Evolutionary conservation across 2,113 vertebrate genomes (phyloP), one percentile per base, ranked within the genome.

Genomic region (Mirounga angustirostris): DNA sequence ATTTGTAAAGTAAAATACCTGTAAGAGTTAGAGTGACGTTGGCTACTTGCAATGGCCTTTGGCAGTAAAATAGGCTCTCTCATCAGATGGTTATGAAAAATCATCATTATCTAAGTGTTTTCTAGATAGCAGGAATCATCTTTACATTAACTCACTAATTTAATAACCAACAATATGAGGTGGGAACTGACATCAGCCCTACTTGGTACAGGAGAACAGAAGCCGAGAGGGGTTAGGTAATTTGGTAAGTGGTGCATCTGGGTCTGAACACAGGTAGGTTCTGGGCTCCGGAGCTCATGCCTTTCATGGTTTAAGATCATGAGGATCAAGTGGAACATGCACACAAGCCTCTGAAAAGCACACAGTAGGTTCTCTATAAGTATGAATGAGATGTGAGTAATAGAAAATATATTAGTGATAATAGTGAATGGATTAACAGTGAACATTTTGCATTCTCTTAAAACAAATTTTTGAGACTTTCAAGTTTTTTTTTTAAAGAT

Each of bases 381-480:
- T 21, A 9, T 89, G 58, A 65, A 5, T 16, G 69, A 93, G 82
- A 26, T 33, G 59, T 40, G 33, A 93, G 21, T 43, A 40, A 84
- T 46, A 11, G 22, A 40, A 82, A 67, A 93, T 15, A 24, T 14
- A n/a, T 16, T 40, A 43, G 8, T 76, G 56, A 65, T 71, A 71
- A 80, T 18, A 40, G 5, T 10, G 4, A 28, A 54, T 76, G 19
- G 10, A 76, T 79, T 61, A 59, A 95, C 46, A 61, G 43, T 28
- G 30, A 88, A 69, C 18, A 95, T 30, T 89, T 94, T 95, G 40
- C 90, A 58, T 93, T 46, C 5, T 88, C 59, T 94, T 92, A 71
- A 69, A 71, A 69, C 28, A 79, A 59, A 40, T 83, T 83, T 87
- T 16, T 30, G 15, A 56, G 28, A 59, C 8, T 15, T 85, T 91